Evolutionary conservation across 53 echinoderm and acorn worm genomes (phyloP).

Genomic region (Stichopus horrens): DNA sequence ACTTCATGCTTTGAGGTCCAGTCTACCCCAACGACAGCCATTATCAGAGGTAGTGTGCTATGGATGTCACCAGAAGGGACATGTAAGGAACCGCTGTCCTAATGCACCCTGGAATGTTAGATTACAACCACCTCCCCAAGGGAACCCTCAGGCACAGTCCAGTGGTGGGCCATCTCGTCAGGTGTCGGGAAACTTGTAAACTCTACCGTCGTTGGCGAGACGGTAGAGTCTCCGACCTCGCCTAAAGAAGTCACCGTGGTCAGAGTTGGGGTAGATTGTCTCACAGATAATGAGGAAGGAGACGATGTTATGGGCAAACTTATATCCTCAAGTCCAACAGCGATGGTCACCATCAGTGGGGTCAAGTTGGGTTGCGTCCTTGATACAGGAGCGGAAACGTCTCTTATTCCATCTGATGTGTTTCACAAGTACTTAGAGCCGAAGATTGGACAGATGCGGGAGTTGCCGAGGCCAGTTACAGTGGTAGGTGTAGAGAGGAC

Average conservation of each 20-base stretch:
- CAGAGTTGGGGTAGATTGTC: too few species aligned
- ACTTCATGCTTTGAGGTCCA: neutral
- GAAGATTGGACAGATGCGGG: neutral
- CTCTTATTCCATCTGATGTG: slow-evolving; percentile 50
- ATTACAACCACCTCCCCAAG: neutral
- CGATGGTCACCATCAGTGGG: slow-evolving; percentile 7
- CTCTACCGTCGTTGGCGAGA: neutral
- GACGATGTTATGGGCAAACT: neutral
- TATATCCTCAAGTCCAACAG: slow-evolving; percentile 39
- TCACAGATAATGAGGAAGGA: neutral
- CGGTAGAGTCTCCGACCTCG: neutral
- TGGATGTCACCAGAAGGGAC: too few species aligned
- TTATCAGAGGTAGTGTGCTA: too few species aligned
- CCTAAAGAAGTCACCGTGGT: neutral
- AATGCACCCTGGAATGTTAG: neutral
- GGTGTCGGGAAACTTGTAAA: neutral
- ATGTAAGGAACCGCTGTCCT: neutral
- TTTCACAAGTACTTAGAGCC: slow-evolving; percentile 31
- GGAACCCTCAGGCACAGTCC: neutral
- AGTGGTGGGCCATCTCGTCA: neutral
- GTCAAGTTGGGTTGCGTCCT: slow-evolving; percentile 44
- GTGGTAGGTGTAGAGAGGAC: slow-evolving; percentile 26
- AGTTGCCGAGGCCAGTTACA: neutral
- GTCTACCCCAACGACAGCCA: neutral
- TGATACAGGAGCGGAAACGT: slow-evolving; percentile 53